Conservation (phyloP, 2,888 invertebrate species). For the Trachelus tabidus region DNA sequence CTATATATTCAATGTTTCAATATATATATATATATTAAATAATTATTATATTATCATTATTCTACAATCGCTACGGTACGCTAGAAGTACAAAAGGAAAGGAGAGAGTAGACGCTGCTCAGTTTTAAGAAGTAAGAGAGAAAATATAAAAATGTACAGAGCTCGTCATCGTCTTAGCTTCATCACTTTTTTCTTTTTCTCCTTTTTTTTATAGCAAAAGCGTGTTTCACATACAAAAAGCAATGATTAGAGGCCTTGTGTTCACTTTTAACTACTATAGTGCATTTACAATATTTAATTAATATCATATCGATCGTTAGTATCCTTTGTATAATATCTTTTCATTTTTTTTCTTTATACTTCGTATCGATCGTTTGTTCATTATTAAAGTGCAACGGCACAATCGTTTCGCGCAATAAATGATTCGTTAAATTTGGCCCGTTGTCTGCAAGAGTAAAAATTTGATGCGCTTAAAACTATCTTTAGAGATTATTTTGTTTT, state of each 20-base stretch:
- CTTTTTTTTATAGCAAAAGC: conserved; percentile 53
- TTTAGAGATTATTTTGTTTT: conserved; percentile 22
- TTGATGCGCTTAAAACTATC: conserved; percentile 24
- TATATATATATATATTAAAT: conserved; percentile 54
- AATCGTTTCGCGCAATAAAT: neutral
- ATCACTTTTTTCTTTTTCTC: conserved; percentile 16
- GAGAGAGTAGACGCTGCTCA: conserved; percentile 8
- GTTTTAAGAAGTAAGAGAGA: conserved; percentile 22
- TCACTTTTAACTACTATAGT: conserved; percentile 56
- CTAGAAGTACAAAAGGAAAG: conserved; percentile 22
- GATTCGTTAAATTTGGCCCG: conserved; percentile 38
- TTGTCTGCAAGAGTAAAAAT: conserved; percentile 54
- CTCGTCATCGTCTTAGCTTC: conserved; percentile 23
- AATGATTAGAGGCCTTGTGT: conserved; percentile 64
- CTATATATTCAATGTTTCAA: conserved; percentile 51
- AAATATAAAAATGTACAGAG: conserved; percentile 31
- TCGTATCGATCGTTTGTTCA: conserved; percentile 5
- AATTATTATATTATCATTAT: conserved; percentile 46
- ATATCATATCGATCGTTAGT: conserved; percentile 28
- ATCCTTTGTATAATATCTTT: conserved; percentile 26
- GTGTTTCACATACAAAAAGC: conserved; percentile 64
- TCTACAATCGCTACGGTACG: conserved; percentile 38
- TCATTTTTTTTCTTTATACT: neutral
- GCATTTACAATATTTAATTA: conserved; percentile 42
- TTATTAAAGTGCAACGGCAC: neutral